These are phyloP conservation scores for Xenotilapia caudafasciata DNA, from an alignment of 2,113 vertebrate species.

Conservation along the genomic window DNA sequence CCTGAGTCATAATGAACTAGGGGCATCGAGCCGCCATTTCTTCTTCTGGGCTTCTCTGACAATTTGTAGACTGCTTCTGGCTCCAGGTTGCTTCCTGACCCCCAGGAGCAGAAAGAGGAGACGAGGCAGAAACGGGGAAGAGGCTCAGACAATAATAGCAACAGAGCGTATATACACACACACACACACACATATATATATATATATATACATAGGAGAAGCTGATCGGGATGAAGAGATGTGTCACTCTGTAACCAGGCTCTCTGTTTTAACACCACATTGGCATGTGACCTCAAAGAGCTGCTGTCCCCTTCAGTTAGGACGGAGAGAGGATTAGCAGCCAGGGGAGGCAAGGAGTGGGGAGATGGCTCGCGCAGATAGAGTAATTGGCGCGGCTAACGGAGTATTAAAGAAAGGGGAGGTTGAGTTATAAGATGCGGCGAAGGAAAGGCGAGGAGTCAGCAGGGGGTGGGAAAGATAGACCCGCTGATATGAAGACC, in stretches of 20 bases:
- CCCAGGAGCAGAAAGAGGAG: neutral
- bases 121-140: neutral
- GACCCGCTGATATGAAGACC: conserved; percentile 43
- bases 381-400: conserved; percentile 35
- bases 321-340: conserved; percentile 25
- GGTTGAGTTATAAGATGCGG: conserved; percentile 34
- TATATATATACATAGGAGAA: neutral
- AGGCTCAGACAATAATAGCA: neutral
- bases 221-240: neutral
- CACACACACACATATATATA: neutral
- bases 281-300: conserved; percentile 8
- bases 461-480: conserved; percentile 21
- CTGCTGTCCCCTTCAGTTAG: conserved; percentile 52
- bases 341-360: neutral
- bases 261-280: neutral
- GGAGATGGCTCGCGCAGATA: neutral
- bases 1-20: conserved; percentile 56
- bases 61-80: conserved; percentile 47
- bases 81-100: conserved; percentile 47
- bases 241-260: neutral
- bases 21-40: conserved; percentile 23
- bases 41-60: conserved; percentile 48
- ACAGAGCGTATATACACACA: neutral
- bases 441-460: conserved; percentile 38
- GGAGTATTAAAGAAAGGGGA: conserved; percentile 31